Base-by-base conservation (phyloP, 2,888 invertebrate species). In the Anthoptus insignis region DNA sequence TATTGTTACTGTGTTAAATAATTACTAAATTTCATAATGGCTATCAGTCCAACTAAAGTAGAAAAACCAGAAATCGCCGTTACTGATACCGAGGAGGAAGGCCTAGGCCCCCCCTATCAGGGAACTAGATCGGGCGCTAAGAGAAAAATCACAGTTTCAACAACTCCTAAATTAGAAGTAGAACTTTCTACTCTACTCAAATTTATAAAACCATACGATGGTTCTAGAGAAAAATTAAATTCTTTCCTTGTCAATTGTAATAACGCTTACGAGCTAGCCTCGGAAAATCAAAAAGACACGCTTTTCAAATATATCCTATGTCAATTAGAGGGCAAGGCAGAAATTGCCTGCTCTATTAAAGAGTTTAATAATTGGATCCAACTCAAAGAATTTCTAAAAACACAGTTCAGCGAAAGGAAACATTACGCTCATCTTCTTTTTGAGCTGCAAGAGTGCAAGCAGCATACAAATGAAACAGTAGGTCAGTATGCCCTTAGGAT, bases 291-390 rank as follows among this genome's bases (percentile, higher is more conserved):
- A 59, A 34, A 34, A 37, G 16, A 32, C 7, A 49, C 37, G 6
- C 4, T 59, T 24, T 73, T 73, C 21, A 74, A 73, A 59, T 76
- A 68, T 47, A 74, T 74, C 6, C 34, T 72, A 7, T 49, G 72
- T 27, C 74, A 76, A 60, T 27, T 75, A 3, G 22, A 56, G 7
- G 73, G 73, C 1, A 75, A 71, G 52, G 73, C 75, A 1, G 68
- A 74, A 58, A 19, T 59, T 7, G 74, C 73, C 45, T 77, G 75
- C 47, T 73, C 73, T 0, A 70, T 76, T 0, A 76, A 74, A 65
- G 73, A 75, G n/a, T 76, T 73, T 27, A 16, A 21, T 1, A 60
- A 16, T 6, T 76, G 73, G 75, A 53, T 63, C 0, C 72, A 72
- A 58, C 45, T 75, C 0, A 71, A 71, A 59, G 69, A 73, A 7